Evolutionary conservation across 2,888 invertebrate species (phyloP).

Genomic region (Agrypnus murinus): DNA sequence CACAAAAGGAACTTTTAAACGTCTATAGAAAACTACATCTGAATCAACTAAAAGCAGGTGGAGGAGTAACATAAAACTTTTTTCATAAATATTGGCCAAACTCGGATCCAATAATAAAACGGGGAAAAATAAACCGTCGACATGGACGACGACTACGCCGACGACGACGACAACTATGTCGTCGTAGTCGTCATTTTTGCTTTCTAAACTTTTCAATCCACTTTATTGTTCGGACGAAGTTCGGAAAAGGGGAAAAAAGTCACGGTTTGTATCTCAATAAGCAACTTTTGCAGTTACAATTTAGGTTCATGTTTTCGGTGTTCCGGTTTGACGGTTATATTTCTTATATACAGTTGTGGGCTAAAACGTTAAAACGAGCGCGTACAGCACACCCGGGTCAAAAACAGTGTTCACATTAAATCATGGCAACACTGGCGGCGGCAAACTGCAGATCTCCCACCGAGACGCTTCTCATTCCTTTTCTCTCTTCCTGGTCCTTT

Average conservation of each 20-base stretch:
- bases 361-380: constrained; percentile 14
- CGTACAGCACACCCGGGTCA: constrained; percentile 12
- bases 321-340: constrained; percentile 37
- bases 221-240: constrained; percentile 46
- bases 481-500: too few species aligned
- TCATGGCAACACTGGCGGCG: constrained; percentile 46
- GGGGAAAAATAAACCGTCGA: constrained; percentile 30
- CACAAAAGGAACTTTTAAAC: constrained; percentile 28
- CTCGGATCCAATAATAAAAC: constrained; percentile 30
- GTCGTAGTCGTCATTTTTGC: constrained; percentile 37
- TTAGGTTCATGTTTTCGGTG: constrained; percentile 30
- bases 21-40: constrained; percentile 33
- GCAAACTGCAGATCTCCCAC: constrained; percentile 39
- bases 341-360: constrained; percentile 30
- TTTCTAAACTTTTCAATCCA: constrained; percentile 48
- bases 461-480: constrained; percentile 3
- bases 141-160: constrained; percentile 26
- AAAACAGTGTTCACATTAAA: constrained; percentile 47
- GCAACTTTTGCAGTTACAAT: constrained; percentile 43
- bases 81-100: constrained; percentile 43
- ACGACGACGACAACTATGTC: constrained; percentile 28
- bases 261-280: constrained; percentile 48
- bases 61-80: constrained; percentile 35
- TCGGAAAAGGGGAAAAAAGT: constrained; percentile 21
- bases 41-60: constrained; percentile 34